Percentiles rank a stretch among this genome's conserved stretches.
These are phyloP conservation scores for Andrena marginata DNA, from an alignment of 2,888 invertebrate species.

Conservation along the genomic window DNA sequence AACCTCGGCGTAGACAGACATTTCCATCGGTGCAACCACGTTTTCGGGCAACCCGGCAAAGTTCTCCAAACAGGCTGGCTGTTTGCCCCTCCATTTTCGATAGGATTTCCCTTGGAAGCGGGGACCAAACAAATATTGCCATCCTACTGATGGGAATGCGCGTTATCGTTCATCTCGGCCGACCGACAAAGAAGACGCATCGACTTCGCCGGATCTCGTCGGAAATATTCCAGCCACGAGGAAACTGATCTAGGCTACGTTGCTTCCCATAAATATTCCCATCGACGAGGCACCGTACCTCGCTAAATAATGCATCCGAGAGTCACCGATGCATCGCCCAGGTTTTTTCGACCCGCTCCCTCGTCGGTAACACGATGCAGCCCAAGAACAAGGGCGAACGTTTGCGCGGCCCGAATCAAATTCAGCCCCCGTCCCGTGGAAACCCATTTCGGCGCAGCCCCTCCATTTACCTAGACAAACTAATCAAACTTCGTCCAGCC, in stretches of 20 bases:
- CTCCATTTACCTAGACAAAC: conserved; percentile 46
- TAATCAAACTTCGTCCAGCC: conserved; percentile 48
- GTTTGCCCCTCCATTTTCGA: conserved; percentile 23
- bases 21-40: background rate
- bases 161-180: conserved; percentile 29
- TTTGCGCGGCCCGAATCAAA: conserved; percentile 7
- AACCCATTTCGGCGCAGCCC: conserved; percentile 17
- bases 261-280: background rate
- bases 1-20: background rate
- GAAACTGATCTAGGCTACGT: conserved; percentile 3
- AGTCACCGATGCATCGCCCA: background rate
- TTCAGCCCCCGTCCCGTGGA: conserved; percentile 25
- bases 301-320: conserved; percentile 6
- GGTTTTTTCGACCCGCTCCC: background rate
- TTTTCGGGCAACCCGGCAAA: conserved; percentile 4
- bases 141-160: conserved; percentile 35
- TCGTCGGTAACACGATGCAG: background rate
- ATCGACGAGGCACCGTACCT: background rate
- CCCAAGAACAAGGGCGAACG: background rate
- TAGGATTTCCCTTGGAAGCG: background rate
- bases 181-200: conserved; percentile 10
- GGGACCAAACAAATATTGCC: conserved; percentile 35
- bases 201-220: background rate
- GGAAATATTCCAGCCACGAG: conserved; percentile 13
- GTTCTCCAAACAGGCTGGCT: background rate